These are phyloP conservation scores for Rhipidura dahli DNA, from an alignment of 2,113 vertebrate genomes.

Conservation along the genomic window DNA sequence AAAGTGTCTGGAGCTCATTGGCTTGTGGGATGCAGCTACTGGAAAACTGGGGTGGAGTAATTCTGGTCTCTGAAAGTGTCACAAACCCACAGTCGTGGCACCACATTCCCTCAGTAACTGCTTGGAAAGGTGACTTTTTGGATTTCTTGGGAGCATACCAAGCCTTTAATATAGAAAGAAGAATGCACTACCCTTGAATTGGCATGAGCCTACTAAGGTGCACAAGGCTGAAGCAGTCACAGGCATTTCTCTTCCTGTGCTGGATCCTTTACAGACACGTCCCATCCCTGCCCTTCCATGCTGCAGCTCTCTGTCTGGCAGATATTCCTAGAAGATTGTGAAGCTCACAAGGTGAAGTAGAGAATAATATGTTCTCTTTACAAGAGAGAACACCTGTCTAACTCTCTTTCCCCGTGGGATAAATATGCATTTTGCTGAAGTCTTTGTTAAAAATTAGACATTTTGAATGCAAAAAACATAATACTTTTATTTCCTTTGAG, in stretches of 20 bases:
- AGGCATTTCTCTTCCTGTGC: background rate
- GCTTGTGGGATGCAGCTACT: background rate
- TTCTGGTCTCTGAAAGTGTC: background rate
- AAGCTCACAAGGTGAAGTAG: background rate
- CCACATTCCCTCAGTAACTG: fast-evolving
- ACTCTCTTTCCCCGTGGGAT: background rate
- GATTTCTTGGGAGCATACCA: background rate
- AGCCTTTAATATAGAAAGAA: background rate
- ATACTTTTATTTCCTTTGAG: background rate
- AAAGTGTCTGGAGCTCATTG: background rate
- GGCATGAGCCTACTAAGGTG: background rate
- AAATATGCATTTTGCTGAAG: background rate
- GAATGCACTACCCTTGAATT: background rate
- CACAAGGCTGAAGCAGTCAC: background rate
- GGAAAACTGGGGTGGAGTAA: background rate
- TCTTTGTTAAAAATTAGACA: background rate
- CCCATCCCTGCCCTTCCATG: background rate
- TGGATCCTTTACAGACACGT: background rate
- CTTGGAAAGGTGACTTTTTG: background rate
- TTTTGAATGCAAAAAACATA: background rate
- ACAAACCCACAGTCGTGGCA: background rate
- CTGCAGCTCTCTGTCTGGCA: background rate
- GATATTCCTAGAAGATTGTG: background rate
- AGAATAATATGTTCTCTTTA: background rate
- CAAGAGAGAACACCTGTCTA: background rate